These are phyloP conservation scores for Orthosia gracilis DNA, from an alignment of 2,888 invertebrate genomes.

Conservation along the genomic window DNA sequence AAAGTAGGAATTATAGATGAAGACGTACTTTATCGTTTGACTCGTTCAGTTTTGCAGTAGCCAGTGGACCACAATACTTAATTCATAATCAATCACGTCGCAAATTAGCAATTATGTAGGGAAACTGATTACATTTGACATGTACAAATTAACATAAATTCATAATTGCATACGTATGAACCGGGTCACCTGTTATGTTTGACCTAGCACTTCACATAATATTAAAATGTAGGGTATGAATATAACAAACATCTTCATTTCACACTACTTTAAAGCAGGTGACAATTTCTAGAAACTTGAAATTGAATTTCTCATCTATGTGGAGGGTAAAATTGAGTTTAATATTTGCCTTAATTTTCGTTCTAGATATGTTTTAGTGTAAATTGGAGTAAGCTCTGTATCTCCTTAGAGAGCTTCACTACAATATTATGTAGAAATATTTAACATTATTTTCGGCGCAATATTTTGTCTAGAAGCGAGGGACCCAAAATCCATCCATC, in stretches of 20 bases:
- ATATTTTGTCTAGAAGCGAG: slow-evolving; percentile 32
- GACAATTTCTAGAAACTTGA: slow-evolving; percentile 47
- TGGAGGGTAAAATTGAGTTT: slow-evolving; percentile 53
- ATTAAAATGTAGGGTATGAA: slow-evolving; percentile 13
- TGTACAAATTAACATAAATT: slow-evolving; percentile 40
- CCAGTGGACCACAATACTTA: neutral
- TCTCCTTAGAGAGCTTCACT: slow-evolving; percentile 18
- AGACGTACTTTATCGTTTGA: slow-evolving; percentile 39
- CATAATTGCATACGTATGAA: slow-evolving; percentile 28
- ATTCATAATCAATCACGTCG: slow-evolving; percentile 24
- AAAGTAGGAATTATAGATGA: slow-evolving; percentile 56
- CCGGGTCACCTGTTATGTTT: slow-evolving; percentile 28
- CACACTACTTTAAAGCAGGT: slow-evolving; percentile 51
- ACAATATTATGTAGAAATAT: slow-evolving; percentile 8
- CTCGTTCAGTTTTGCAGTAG: slow-evolving; percentile 17
- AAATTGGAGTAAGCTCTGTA: slow-evolving; percentile 22
- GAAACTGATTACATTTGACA: slow-evolving; percentile 30
- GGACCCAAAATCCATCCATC: slow-evolving; percentile 30
- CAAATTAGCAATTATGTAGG: slow-evolving; percentile 27
- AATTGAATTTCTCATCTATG: slow-evolving; percentile 51
- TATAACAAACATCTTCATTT: slow-evolving; percentile 60
- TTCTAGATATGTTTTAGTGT: slow-evolving; percentile 27
- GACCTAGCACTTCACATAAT: slow-evolving; percentile 5
- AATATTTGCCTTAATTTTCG: slow-evolving; percentile 51
- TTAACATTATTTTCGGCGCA: slow-evolving; percentile 5